Conservation (phyloP, 2,888 invertebrate genomes). For the Cyaniris semiargus region DNA sequence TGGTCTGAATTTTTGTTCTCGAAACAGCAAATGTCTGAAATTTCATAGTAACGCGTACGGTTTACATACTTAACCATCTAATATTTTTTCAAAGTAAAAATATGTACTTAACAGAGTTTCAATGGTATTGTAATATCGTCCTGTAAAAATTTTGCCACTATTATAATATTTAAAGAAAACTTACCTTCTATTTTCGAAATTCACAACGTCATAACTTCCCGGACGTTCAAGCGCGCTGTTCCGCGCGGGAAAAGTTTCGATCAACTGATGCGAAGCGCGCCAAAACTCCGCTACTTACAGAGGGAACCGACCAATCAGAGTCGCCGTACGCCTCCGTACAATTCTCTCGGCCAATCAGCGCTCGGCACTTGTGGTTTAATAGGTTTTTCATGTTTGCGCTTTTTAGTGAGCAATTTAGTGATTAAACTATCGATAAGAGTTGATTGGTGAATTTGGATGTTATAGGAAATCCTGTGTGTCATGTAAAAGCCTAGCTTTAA, state of each 20-base stretch:
- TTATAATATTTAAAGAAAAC: constrained; percentile 31
- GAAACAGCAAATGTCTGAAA: too few relatives aligned
- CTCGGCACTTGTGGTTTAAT: constrained; percentile 72
- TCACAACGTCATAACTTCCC: constrained; percentile 60
- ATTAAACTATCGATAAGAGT: constrained; percentile 14
- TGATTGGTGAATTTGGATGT: constrained; percentile 11
- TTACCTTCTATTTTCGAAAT: constrained; percentile 35
- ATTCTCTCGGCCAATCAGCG: constrained; percentile 56
- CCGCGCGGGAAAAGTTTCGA: constrained; percentile 61
- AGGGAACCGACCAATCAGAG: constrained; percentile 57
- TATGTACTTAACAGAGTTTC: too few relatives aligned
- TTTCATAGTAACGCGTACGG: too few relatives aligned
- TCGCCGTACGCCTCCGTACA: constrained; percentile 61
- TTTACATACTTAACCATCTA: too few relatives aligned
- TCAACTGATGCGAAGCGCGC: constrained; percentile 73
- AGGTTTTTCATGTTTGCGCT: constrained; percentile 70
- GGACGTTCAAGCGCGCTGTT: constrained; percentile 43
- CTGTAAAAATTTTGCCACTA: too few relatives aligned
- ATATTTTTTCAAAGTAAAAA: too few relatives aligned
- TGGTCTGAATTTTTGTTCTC: too few relatives aligned
- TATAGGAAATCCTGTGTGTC: not conserved
- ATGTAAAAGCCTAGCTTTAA: not conserved
- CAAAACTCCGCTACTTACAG: constrained; percentile 72
- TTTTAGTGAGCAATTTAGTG: constrained; percentile 35
- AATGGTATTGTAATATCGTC: too few relatives aligned